Evolutionary conservation across 30 jellyfish, hydroid and myxozoan species (phyloP), one percentile per base, ranked within the genome.

Genomic region (Hydractinia symbiolongicarpus): DNA sequence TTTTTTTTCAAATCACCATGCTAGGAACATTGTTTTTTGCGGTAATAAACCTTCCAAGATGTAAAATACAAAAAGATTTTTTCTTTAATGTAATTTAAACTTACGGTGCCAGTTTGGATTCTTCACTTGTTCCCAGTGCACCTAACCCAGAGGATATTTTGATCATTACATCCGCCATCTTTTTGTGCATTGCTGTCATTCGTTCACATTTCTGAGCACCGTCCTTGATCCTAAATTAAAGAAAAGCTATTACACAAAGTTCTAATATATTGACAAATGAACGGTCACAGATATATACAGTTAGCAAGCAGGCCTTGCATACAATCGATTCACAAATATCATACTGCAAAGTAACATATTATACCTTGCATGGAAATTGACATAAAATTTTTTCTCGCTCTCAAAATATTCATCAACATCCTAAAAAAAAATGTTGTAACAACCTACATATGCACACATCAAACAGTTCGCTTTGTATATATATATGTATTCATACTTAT

Each of bases 321-420:
- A 67, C 21, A 68, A 68, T 68, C 54, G 15, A 11, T 20, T n/a
- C 78, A 11, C 15, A 15, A 15, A 15, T 11, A 20, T 0, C 15
- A 11, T 11, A 11, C 3, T 68, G 78, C 86, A 40, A 13, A 64
- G 81, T 7, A 9, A 74, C 30, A 81, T 17, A 44, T 1, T 40
- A 21, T 77, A 94, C 99, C 95, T 88, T 84, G 30, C 79, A 73
- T 62, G 80, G 77, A 89, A 94, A 8, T 94, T 96, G 49, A 94
- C 86, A 7, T 88, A 90, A 51, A 81, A 83, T 67, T 82, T 84
- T 88, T 94, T 94, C 78, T 94, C 99, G 30, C 62, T 81, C 64
- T 94, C 99, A 76, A 94, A 94, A 79, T 83, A 86, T 61, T 94
- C 99, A 72, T 94, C 99, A 7, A 82, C 86, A 58, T 94, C 99